A percentile compares a stretch with the other conserved stretches of the same genome.
Evolutionary conservation across 2,888 invertebrate genomes (phyloP).

Genomic region (Drosophila prolongata): DNA sequence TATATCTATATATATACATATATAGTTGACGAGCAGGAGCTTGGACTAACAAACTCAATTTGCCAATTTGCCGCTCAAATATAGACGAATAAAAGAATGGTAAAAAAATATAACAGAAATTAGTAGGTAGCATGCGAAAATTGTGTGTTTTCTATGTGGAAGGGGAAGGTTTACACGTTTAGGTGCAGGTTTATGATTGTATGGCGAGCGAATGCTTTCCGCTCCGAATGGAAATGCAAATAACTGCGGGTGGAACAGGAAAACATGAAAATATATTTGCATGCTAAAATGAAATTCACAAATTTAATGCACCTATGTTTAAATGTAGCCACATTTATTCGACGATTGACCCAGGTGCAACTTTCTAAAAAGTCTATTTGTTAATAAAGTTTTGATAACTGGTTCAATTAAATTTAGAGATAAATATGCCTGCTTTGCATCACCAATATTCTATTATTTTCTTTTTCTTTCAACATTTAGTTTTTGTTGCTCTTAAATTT

Average conservation of each 20-base stretch:
- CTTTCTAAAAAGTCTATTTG: background rate
- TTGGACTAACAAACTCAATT: conserved; percentile 66
- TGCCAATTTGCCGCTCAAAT: conserved; percentile 50
- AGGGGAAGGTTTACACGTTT: background rate
- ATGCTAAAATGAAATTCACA: conserved; percentile 6
- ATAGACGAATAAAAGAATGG: conserved; percentile 14
- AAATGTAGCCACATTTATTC: background rate
- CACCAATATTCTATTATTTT: too few species aligned
- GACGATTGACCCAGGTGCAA: background rate
- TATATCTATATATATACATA: conserved; percentile 9
- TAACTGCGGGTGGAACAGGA: conserved; percentile 2
- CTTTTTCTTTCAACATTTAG: too few species aligned
- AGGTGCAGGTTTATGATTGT: conserved; percentile 7
- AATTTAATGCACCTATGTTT: background rate
- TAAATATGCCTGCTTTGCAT: too few species aligned
- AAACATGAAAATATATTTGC: conserved; percentile 2
- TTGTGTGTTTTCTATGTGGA: conserved; percentile 28
- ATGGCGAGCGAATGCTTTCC: background rate
- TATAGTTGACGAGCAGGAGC: conserved; percentile 14
- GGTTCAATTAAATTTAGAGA: too few species aligned
- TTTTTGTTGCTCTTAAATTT: too few species aligned
- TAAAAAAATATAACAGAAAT: conserved; percentile 57
- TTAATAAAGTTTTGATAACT: background rate
- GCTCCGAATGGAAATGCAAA: conserved; percentile 5
- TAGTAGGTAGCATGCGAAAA: conserved; percentile 63